phyloP scores from a whole-genome alignment of 2,888 invertebrate species.

The Zaprionus bogoriensis region DNA sequence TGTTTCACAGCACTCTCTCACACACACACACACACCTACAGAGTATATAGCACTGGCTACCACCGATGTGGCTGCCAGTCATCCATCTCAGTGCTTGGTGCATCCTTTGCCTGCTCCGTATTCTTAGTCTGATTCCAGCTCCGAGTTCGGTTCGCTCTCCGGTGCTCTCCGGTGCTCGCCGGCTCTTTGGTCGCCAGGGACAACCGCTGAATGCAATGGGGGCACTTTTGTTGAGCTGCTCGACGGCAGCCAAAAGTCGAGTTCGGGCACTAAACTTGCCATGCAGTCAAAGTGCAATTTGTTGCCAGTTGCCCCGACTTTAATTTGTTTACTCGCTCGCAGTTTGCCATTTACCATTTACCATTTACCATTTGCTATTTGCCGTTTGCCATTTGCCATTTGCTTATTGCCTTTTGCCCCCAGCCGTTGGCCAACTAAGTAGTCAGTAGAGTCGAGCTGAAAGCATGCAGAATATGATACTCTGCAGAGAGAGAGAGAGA shows the following conservation, averaged over 20 bases:
- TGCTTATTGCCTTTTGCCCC: conserved; percentile 6
- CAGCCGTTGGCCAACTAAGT: conserved; percentile 20
- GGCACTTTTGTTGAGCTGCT: conserved; percentile 33
- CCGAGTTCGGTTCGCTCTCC: conserved; percentile 24
- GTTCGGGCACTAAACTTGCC: conserved; percentile 62
- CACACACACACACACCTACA: conserved; percentile 11
- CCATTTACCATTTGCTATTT: conserved; percentile 3
- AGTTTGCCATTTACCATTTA: conserved; percentile 36
- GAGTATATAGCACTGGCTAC: conserved; percentile 16
- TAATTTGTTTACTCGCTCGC: conserved; percentile 65
- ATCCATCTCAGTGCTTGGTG: conserved; percentile 43
- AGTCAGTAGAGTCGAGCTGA: conserved; percentile 17
- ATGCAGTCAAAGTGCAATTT: conserved; percentile 73
- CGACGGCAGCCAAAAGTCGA: conserved; percentile 46
- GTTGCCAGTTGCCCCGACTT: conserved; percentile 52
- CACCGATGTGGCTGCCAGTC: conserved; percentile 50
- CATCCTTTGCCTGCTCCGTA: conserved; percentile 31
- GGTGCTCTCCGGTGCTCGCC: conserved; percentile 7
- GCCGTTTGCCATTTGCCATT: neutral
- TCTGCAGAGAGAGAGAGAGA: neutral
- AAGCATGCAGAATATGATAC: neutral
- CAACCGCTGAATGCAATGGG: conserved; percentile 61
- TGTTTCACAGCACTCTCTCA: neutral
- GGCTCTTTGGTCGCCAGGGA: conserved; percentile 61
- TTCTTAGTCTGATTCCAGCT: conserved; percentile 25